Evolutionary conservation across 2,113 vertebrate species (phyloP), one percentile per base, ranked within the genome.

Genomic region (Melospiza melodia): DNA sequence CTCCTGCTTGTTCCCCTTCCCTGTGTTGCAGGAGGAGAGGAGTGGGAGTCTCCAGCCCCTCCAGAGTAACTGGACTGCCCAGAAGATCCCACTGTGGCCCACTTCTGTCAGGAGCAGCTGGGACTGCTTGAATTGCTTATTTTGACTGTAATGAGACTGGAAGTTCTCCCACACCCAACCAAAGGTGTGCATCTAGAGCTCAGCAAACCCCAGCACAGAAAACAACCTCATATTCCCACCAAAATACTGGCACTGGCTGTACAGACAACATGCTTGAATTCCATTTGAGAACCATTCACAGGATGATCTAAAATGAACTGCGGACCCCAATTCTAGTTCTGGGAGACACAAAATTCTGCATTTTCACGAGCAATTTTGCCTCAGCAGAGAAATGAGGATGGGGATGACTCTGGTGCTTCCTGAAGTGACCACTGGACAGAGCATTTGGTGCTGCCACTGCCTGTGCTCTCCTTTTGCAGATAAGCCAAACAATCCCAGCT

Each of bases 311-410:
- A 87, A 73, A 54, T 1, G 3, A 90, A 43, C 33, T 86, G 33
- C 22, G 78, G 61, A 33, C 33, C 59, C 24, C 35, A 57, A 14
- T 19, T 30, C 35, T 58, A 14, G 11, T 63, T 86, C 65, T 33
- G 7, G 6, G 16, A 13, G 12, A 31, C 30, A 55, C 0, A 0
- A 62, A 82, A 44, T 2, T 0, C 6, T 16, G 9, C 9, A 22
- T 58, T 23, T 24, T 23, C 6, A 1, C 30, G 33, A 78, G 21
- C 2, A 24, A 41, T 49, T 73, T 41, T 58, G 17, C 31, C 37
- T 57, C 28, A 2, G 27, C 25, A 54, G 61, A 92, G 35, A 1
- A 68, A 39, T 15, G 17, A 78, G 31, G 21, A 58, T 0, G 2
- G 28, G 31, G 55, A 33, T 12, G 4, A 43, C 11, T 65, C 10